Base-by-base conservation (phyloP, 2,888 invertebrate species). In the Mesorhabditis belari region DNA sequence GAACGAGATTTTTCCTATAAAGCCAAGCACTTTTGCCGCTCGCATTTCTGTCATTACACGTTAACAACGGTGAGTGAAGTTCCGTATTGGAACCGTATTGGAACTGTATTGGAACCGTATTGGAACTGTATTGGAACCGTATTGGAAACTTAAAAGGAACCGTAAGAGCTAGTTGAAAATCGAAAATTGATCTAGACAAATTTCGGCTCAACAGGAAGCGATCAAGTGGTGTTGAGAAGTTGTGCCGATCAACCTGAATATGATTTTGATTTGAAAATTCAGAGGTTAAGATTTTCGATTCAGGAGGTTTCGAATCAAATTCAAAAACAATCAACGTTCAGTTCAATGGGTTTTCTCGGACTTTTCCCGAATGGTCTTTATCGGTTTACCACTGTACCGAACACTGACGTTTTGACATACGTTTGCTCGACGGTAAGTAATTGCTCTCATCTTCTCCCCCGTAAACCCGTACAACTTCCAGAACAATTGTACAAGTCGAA, bases 1-100 rank as follows among this genome's bases (percentile, higher is more conserved):
- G 69, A n/a, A 69, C 64, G 3, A 64, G 66, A 12, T 59, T 69
- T 25, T 60, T 64, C 27, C 65, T 66, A 1, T 62, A 66, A 6
- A 27, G 61, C 2, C 44, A 26, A 62, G 49, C 63, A 64, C 35
- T 54, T 60, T 17, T 76, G 76, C 57, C 60, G 63, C 23, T 64
- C 74, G n/a, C 70, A 76, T 62, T 73, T 69, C 50, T 76, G 76
- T 57, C 74, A 73, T 57, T 69, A 66, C 53, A 69, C 67, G 25
- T 65, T 72, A 55, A 74, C 71, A 4, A 74, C 74, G 62, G 72
- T 72, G 55, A 3, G 17, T 64, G 3, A 56, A 61, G 26, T 9
- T 25, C 26, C 3, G 17, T 17, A 17, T 9, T 25, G 21, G 26
- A 54, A 54, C 28, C 17, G 17, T 21, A 9, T 12, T 12, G n/a